phyloP scores from a whole-genome alignment of 2,888 invertebrate species.

The Pimpla rufipes region DNA sequence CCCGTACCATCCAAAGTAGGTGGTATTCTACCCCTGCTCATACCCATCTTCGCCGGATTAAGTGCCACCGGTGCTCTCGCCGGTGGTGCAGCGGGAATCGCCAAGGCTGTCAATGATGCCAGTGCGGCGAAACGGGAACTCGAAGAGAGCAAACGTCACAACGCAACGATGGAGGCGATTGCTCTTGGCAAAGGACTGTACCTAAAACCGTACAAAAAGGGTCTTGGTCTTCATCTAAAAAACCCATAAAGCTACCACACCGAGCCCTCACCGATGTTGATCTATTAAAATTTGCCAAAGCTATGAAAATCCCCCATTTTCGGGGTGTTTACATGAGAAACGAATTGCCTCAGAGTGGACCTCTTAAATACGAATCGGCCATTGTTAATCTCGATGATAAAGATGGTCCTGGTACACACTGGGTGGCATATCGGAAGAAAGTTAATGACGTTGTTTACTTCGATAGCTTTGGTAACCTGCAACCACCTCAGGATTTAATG shows the following conservation, averaged over 20 bases:
- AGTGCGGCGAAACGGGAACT: not conserved
- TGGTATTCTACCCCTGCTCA: not conserved
- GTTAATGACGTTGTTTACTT: conserved; percentile 78
- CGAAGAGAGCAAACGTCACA: conserved; percentile 78
- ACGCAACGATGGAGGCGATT: conserved; percentile 80
- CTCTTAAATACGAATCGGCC: not conserved
- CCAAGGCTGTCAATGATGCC: not conserved
- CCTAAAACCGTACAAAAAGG: conserved; percentile 69
- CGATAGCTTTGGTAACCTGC: conserved; percentile 81
- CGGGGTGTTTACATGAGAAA: conserved; percentile 33
- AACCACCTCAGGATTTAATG: conserved; percentile 77
- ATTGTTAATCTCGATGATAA: conserved; percentile 25
- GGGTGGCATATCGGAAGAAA: conserved; percentile 77
- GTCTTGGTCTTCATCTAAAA: not conserved
- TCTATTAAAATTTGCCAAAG: not conserved
- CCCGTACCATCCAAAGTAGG: not conserved
- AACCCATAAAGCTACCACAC: conserved; percentile 18
- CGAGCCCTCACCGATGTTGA: conserved; percentile 15
- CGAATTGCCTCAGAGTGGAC: conserved; percentile 9
- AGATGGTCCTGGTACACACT: not conserved
- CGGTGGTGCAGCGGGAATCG: not conserved
- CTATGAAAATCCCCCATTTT: conserved; percentile 24
- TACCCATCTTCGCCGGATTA: not conserved
- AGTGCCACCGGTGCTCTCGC: not conserved
- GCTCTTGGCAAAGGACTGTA: conserved; percentile 79